Conservation (phyloP, 2,888 invertebrate genomes). For the Luperina testacea region DNA sequence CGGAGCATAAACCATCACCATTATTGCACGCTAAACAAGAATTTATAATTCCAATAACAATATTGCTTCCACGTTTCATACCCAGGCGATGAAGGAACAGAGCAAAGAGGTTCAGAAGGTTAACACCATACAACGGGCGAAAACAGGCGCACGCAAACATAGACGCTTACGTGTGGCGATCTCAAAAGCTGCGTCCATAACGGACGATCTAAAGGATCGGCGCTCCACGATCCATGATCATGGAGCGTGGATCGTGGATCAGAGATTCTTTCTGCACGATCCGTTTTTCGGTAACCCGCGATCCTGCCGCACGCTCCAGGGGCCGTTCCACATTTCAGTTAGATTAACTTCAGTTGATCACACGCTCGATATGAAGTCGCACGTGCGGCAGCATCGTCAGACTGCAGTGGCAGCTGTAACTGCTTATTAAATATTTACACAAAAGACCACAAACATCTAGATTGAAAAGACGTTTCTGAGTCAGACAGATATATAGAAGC, state of each 20-base stretch:
- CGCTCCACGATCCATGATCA: neutral
- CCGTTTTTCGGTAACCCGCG: neutral
- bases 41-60: slow-evolving; percentile 63
- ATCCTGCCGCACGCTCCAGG: too few relatives aligned
- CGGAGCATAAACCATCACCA: slow-evolving; percentile 67
- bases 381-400: neutral
- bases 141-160: neutral
- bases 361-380: neutral
- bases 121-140: fast-evolving
- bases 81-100: slow-evolving; percentile 2
- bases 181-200: neutral
- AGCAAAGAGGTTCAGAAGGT: slow-evolving; percentile 19
- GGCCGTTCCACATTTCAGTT: too few relatives aligned
- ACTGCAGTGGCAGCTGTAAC: too few relatives aligned
- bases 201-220: neutral
- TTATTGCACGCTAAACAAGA: slow-evolving; percentile 62
- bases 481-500: too few relatives aligned
- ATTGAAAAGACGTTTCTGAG: too few relatives aligned
- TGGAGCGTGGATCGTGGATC: neutral
- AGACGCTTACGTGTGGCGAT: too few relatives aligned
- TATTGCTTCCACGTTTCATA: slow-evolving; percentile 32
- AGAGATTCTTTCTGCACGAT: neutral
- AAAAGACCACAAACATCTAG: too few relatives aligned
- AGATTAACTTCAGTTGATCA: neutral
- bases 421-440: too few relatives aligned